Evolutionary conservation across 1,140 invertebrate species (phyloP), one percentile per base, ranked within the genome.

Genomic region (Trichogramma pretiosum): DNA sequence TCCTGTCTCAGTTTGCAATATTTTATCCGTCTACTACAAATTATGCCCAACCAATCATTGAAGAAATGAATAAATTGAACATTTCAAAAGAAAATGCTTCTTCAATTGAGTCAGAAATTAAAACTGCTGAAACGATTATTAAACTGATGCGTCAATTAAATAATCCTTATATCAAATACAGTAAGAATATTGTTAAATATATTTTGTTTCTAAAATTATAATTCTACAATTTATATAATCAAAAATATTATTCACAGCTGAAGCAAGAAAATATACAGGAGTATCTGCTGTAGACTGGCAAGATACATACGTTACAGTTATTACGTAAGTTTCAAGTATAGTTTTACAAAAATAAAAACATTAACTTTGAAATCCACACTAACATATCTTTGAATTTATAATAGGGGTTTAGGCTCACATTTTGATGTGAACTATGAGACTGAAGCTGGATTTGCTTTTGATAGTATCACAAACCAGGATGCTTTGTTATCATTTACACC

Each of bases 301-400:
- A 57, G 84, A 85, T 59, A 72, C 78, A 18, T 85, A 85, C 63
- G 79, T 84, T 10, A 81, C 82, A 18, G 65, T 83, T 28, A 76
- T 84, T 48, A 80, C 78, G 84, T 88, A 66, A 75, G 78, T 76
- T 56, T 42, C 45, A 48, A 8, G 38, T 9, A 34, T 44, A 75
- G 78, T 76, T 56, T 42, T 46, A 48, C 7, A 40, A 11, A 34
- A 46, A 41, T 52, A 8, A 40, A 9, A 34, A 47, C 38, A 45
- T 34, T 30, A 41, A 30, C 30, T 45, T 33, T 26, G 10, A 5
- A 41, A 46, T 34, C n/a, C 21, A 23, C 26, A 41, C n/a, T 36
- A 37, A 46, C 35, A 9, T 26, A 13, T 48, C 14, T 34, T 17
- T 10, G 26, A 42, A 26, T 48, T n/a, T n/a, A n/a, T n/a, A n/a